Base-by-base conservation (phyloP, 2,113 vertebrate species). In the Hyaena hyaena region DNA sequence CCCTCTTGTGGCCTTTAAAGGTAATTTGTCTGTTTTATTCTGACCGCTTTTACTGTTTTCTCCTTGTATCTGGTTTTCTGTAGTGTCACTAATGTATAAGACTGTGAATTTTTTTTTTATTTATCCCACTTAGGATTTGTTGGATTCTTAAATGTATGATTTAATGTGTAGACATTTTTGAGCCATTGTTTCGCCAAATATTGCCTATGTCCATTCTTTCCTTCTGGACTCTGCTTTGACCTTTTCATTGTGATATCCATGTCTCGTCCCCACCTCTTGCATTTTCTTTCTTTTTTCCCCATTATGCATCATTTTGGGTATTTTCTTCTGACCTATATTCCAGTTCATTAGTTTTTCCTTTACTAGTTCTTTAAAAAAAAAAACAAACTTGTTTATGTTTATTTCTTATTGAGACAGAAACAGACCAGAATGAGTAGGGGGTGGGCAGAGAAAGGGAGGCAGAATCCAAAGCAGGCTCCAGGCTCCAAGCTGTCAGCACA, bases 261-360 rank as follows among this genome's bases (percentile, higher is more conserved):
- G 33, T 23, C 24, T 84, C 69, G 65, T 28, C 24, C 16, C 39
- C 19, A 26, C 16, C 61, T 16, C 28, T 94, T 35, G 7, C 23
- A 33, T 88, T 58, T 94, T 39, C 53, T 94, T 16, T n/a, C 23
- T 61, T 63, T 81, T 81, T 50, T 50, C 17, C 31, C 17, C 4
- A 33, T 94, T 53, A 33, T 73, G 53, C 3, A 1, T 82, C 26
- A 50, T 82, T 43, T 55, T 73, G 11, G 53, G 9, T 43, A 73
- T 82, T 94, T 74, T n/a, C 53, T 74, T 53, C 50, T 89, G 55
- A 74, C 66, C 26, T 63, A 4, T 50, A 73, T 73, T 63, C 31
- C 85, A 94, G 76, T n/a, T 48, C 61, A n/a, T 86, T 77, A 33
- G 86, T 79, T 77, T 77, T 93, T 77, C 33, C 55, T 11, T 88